Evolutionary conservation across 2,888 invertebrate genomes (phyloP), one percentile per base, ranked within the genome.

Genomic region (Macropis europaea): DNA sequence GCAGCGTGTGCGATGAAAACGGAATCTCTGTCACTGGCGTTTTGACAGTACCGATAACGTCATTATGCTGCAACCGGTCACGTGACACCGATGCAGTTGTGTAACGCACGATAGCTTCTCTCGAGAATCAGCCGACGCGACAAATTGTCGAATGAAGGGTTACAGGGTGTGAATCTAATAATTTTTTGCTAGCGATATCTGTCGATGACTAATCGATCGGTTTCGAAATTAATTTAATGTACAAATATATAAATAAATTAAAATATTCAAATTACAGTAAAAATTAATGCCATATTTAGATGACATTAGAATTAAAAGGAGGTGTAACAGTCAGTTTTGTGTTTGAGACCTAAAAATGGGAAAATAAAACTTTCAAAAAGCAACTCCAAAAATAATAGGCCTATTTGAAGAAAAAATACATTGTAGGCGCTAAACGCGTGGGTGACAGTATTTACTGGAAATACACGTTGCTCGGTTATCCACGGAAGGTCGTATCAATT

Each of bases 21-120:
- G 52, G 68, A 73, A 74, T 78, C 78, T 79, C 62, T 79, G 75
- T 72, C 82, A 79, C 77, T 81, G 78, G 64, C 77, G 47, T 62
- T 73, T 60, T 69, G 66, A 59, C 60, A 54, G 40, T 53, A 2
- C 36, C 70, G 70, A 70, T 66, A 60, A 71, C 36, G 52, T 59
- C 19, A 32, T 64, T 54, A 59, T 43, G 24, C 17, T 42, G 42
- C 42, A 32, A 30, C 36, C 40, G 19, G 53, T 48, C 70, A 36
- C 53, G 42, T 60, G 53, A 50, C 43, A 2, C 11, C 1, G 19
- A 13, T 24, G 13, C n/a, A 5, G 34, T 52, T 60, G 30, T 38
- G 40, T 17, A 60, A 59, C 32, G 13, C 7, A 22, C 28, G 40
- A 66, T 43, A 32, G 36, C 47, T 60, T 48, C 36, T 42, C 42